Evolutionary conservation across 2,888 invertebrate species (phyloP), one percentile per base, ranked within the genome.

Genomic region (Drepana falcataria): DNA sequence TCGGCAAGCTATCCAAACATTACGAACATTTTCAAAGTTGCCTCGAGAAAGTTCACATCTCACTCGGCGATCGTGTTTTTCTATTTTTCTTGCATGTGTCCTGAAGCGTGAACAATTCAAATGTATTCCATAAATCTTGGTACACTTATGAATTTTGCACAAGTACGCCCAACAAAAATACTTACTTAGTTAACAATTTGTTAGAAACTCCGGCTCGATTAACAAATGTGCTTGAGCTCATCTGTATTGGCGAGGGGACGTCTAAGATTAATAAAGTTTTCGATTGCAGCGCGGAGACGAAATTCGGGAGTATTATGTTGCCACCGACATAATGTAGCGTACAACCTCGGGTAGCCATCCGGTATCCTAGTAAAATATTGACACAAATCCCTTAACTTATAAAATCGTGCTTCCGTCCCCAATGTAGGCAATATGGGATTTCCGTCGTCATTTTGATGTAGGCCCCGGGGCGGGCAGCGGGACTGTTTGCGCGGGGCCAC

Each of bases 351-450:
- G 68, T 56, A 61, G 67, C 70, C 69, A 73, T 79, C 79, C 79
- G 77, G 81, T 76, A 79, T 88, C 90, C 91, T 91, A 89, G 83
- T 91, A 87, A 87, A 91, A 91, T 91, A 90, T 91, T 91, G 87
- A 90, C 91, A 89, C 83, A 88, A 89, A 90, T 88, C 90, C 91
- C 90, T 89, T 88, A 89, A 90, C 87, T 90, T 91, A 90, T 90
- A 90, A 91, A 91, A 90, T 88, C 81, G 84, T 85, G 79, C 87
- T 87, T 83, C 83, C 87, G 83, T 82, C 82, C 83, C 82, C 79
- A 77, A 81, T 83, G 85, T 83, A 81, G 81, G 85, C 85, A 87
- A 89, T 90, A 91, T 91, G 88, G 88, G 87, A 86, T 88, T 88
- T 88, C 84, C 87, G 87, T 75, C 73, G 73, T 85, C 87, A 87